Evolutionary conservation across 2,888 invertebrate species (phyloP), one percentile per base, ranked within the genome.

Genomic region (Sinohyriopsis cumingii): DNA sequence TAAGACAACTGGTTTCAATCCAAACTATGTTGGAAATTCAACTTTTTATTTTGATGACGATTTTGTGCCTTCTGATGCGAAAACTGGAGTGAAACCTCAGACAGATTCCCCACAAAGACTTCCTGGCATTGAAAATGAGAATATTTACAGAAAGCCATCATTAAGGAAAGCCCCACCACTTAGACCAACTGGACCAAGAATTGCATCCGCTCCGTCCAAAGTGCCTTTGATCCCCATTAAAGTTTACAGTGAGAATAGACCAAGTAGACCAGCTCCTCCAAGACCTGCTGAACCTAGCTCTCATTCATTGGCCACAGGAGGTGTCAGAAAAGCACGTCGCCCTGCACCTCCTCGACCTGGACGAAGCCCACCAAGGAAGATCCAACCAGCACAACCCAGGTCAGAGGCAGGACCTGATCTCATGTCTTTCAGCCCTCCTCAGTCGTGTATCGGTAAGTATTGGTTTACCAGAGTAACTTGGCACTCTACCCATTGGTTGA

Each of bases 361-460:
- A 20, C 66, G 63, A 5, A n/a, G 54, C 12, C 68, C 63, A 56
- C 59, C 66, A 55, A 70, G 67, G 67, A 64, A 68, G 61, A 61
- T 69, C 22, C 65, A 77, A 53, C 81, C 80, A 25, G 80, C 80
- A 24, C 79, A 82, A 28, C 72, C 77, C 12, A 64, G 76, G 28
- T 77, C 79, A 24, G 72, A 66, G 18, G 55, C 72, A n/a, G 45
- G 67, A 20, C 45, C 76, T 63, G 82, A 85, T 68, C 79, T 87
- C 63, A 86, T 87, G 75, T 77, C 80, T 19, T 86, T 86, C 76
- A 86, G 85, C 71, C 87, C 86, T 20, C 78, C 84, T 25, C 71
- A 77, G 63, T 59, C 76, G n/a, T 59, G 69, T 18, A 12, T 65
- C 45, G 71, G 67, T 69, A 55, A 74, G 66, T 67, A 15, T 9